These are phyloP conservation scores for Gymnocheta viridis DNA, from an alignment of 2,888 invertebrate genomes.

Conservation along the genomic window DNA sequence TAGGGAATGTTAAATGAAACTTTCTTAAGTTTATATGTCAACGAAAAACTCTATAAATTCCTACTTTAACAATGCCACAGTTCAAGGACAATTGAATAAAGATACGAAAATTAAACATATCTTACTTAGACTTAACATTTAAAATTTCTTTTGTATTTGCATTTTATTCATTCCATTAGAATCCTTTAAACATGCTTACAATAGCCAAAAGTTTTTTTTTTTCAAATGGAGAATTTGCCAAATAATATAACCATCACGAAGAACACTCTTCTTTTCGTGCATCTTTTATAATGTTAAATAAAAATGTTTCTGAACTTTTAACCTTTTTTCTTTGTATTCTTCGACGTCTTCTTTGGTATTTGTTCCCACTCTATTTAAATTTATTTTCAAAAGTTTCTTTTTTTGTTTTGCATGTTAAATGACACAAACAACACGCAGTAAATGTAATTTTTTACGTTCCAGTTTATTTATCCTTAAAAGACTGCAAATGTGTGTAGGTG, in stretches of 20 bases:
- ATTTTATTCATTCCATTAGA: background rate
- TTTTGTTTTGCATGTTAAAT: slow-evolving; percentile 15
- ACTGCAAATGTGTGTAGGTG: background rate
- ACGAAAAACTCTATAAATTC: background rate
- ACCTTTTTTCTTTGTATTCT: background rate
- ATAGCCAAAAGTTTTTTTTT: background rate
- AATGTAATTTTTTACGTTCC: slow-evolving; percentile 5
- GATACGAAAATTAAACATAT: background rate
- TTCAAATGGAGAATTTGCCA: background rate
- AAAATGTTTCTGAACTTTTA: slow-evolving; percentile 13
- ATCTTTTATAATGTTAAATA: slow-evolving; percentile 19
- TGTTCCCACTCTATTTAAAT: background rate
- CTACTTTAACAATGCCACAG: background rate
- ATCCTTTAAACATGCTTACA: background rate
- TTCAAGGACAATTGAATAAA: slow-evolving; percentile 18
- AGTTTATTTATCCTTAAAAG: background rate
- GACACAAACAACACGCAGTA: slow-evolving; percentile 37
- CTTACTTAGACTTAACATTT: background rate
- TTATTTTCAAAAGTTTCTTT: slow-evolving; percentile 26
- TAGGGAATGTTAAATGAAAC: background rate
- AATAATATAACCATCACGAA: slow-evolving; percentile 10
- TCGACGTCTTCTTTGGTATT: background rate
- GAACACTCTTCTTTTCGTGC: slow-evolving; percentile 17
- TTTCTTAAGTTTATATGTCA: background rate
- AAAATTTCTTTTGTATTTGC: background rate